Base-by-base conservation (phyloP, 2,113 vertebrate genomes). In the Phainopepla nitens region DNA sequence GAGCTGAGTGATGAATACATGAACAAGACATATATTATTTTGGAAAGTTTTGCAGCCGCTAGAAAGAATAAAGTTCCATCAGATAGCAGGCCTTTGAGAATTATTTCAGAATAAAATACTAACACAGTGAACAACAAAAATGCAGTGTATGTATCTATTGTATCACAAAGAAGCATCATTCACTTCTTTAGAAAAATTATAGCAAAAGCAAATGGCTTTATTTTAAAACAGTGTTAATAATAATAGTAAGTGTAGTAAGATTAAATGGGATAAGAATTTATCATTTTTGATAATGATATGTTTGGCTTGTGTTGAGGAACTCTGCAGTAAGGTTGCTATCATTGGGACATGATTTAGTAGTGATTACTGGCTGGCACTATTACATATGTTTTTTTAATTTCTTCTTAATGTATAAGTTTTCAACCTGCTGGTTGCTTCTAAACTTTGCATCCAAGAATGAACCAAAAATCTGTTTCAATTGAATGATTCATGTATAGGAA, bases 1-100 rank as follows among this genome's bases (percentile, higher is more conserved):
- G 94, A 91, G 97, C 71, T 87, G 91, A 96, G 82, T 80, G 75
- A 95, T 83, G 89, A 96, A 95, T 71, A 58, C 54, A 75, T 61
- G 86, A 95, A 95, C 49, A 77, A 79, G 75, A 45, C 35, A 45
- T 87, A 53, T 45, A 89, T 96, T 97, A 89, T 56, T 94, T 96
- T 71, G 79, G 82, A 72, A 97, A 82, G 62, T 83, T 94, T 95
- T 97, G 87, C 79, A 93, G 33, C 23, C 61, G 53, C 82, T 97
- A 23, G 61, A 81, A 94, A 78, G n/a, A 90, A 58, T 90, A 58
- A 93, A 94, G 57, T 93, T 84, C 35, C 35, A 36, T 93, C 77
- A 36, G 27, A 56, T 49, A 77, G 22, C 31, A 89, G 83, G 7
- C 31, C 50, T 80, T 77, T 61, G 72, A 62, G 76, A 81, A 64